These are phyloP conservation scores for Dicranocentrus wangi DNA, from an alignment of 2,888 invertebrate genomes.

Conservation along the genomic window DNA sequence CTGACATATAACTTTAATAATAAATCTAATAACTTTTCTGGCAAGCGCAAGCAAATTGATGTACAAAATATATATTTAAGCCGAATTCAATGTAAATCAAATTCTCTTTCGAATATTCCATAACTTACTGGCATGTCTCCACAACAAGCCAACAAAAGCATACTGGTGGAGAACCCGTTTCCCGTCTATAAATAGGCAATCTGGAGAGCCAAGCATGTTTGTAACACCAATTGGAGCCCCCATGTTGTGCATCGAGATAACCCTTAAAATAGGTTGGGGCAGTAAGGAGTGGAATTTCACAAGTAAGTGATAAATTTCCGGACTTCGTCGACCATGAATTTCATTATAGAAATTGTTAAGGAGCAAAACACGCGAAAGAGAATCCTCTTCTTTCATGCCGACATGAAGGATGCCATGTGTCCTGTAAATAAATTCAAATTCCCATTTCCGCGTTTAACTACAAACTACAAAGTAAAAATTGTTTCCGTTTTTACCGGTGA, in stretches of 20 bases:
- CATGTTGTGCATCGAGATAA: constrained; percentile 33
- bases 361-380: background rate
- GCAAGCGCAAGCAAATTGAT: too few relatives aligned
- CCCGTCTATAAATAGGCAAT: background rate
- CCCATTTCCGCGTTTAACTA: background rate
- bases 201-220: constrained; percentile 31
- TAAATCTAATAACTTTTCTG: too few relatives aligned
- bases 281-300: constrained; percentile 26
- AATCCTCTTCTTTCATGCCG: constrained; percentile 18
- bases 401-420: constrained; percentile 48
- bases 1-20: too few relatives aligned
- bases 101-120: too few relatives aligned
- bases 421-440: constrained; percentile 25
- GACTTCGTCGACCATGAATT: background rate
- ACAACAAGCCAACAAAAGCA: constrained; percentile 32
- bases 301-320: constrained; percentile 38
- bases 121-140: constrained; percentile 46
- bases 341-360: constrained; percentile 7
- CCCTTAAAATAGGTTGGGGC: constrained; percentile 8
- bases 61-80: too few relatives aligned
- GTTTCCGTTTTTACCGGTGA: too few relatives aligned
- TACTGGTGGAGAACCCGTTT: constrained; percentile 12
- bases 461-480: too few relatives aligned
- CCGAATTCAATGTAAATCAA: too few relatives aligned
- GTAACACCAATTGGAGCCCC: constrained; percentile 43